Base-by-base conservation (phyloP, 2,888 invertebrate species). In the Monopis laevigella region DNA sequence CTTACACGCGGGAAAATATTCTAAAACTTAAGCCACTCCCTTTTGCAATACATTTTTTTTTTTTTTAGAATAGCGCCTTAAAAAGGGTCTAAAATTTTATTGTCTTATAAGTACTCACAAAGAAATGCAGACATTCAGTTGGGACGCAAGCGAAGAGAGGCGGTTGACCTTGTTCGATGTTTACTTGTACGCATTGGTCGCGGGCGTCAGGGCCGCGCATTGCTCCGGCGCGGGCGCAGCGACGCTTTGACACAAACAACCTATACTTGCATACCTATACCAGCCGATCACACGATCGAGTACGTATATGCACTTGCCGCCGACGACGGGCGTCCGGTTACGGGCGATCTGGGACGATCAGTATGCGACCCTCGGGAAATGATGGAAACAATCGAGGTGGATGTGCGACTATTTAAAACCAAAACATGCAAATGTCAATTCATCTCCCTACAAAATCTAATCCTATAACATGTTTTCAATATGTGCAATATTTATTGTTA, bases 241-340 rank as follows among this genome's bases (percentile, higher is more conserved):
- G n/a, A n/a, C n/a, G n/a, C n/a, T n/a, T n/a, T n/a, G 65, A 65
- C 66, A 72, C 73, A 75, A 75, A 71, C 73, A 73, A 67, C 65
- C 62, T 58, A 71, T 59, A 72, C 62, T 70, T 42, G 51, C 51
- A 65, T 63, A 66, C 47, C 48, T 59, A 64, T 28, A 28, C 5
- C n/a, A 6, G 6, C 28, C 4, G 28, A 7, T 14, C 32, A 32
- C 32, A n/a, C 16, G 14, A 32, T 32, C 62, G 64, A 65, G 67
- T 66, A 72, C 69, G 72, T 73, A 69, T 67, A 68, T 70, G 62
- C 65, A 62, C 58, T 44, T 45, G 40, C 42, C 57, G 53, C 48
- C 46, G 13, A 34, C 55, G 54, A 50, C 53, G 51, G n/a, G 66
- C 64, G 71, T 74, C 73, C 74, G 68, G 70, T 67, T 66, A 55